Conservation (phyloP, 2,797 vertebrate genomes). For the Falco rusticolus region DNA sequence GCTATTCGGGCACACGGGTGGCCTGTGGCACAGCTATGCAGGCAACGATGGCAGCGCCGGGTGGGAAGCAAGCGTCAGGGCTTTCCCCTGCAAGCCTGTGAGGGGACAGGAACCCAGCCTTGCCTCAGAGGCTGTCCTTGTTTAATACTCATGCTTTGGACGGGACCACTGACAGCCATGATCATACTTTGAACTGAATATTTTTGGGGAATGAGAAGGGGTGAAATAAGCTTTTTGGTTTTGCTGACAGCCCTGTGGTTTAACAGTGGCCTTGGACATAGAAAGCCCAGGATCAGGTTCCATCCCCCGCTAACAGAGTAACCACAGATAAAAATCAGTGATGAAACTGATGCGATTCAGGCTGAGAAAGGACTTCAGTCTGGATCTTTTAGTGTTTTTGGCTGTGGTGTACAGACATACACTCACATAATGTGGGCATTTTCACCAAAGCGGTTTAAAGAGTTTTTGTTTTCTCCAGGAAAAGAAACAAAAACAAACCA, state of each 20-base stretch:
- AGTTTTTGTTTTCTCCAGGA: not conserved
- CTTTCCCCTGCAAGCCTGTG: not conserved
- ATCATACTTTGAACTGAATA: not conserved
- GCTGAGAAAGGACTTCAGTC: not conserved
- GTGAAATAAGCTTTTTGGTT: not conserved
- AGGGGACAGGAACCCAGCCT: not conserved
- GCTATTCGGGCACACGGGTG: rapidly evolving
- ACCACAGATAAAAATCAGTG: not conserved
- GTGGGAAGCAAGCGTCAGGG: not conserved
- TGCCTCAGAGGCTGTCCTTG: rapidly evolving
- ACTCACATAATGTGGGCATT: not conserved
- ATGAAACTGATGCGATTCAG: not conserved
- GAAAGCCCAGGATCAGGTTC: not conserved
- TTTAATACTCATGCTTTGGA: not conserved
- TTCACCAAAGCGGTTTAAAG: not conserved
- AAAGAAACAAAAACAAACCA: not conserved
- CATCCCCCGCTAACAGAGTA: not conserved
- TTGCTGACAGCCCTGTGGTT: not conserved
- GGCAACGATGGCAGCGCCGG: rapidly evolving
- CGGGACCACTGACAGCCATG: not conserved
- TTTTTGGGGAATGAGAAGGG: not conserved
- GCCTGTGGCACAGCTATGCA: not conserved
- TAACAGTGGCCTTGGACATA: not conserved
- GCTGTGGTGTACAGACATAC: not conserved
- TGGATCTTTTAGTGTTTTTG: not conserved